Percentiles rank a stretch among this genome's conserved stretches.
These are phyloP conservation scores for Macrobrachium nipponense DNA, from an alignment of 1,140 invertebrate genomes.

Conservation along the genomic window DNA sequence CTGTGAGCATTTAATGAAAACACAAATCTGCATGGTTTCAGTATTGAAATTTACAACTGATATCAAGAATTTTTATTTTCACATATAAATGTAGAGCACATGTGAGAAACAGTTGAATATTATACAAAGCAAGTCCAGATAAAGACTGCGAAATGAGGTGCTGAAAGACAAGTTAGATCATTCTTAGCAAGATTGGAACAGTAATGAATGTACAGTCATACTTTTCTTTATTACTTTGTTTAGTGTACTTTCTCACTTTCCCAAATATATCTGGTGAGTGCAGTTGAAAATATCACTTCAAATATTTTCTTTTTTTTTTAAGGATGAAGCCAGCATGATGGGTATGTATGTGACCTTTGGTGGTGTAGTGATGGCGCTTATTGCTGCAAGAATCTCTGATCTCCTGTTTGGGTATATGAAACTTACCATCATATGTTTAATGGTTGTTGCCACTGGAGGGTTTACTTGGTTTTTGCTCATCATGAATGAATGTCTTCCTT, in stretches of 20 bases:
- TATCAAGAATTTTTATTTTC: no score
- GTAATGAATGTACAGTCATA: no score
- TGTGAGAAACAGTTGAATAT: no score
- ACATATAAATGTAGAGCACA: no score
- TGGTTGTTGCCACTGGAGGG: constrained; percentile 67
- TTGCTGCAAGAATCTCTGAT: constrained; percentile 67
- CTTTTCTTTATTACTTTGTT: neutral
- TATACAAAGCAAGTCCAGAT: no score
- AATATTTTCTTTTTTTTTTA: constrained; percentile 33
- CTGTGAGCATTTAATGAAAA: no score
- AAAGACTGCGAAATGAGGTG: no score
- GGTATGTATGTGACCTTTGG: constrained; percentile 68
- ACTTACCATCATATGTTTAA: constrained; percentile 65
- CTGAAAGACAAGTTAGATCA: no score
- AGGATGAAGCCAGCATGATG: constrained; percentile 67
- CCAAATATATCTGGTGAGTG: neutral
- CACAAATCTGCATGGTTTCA: no score
- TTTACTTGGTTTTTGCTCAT: constrained; percentile 68
- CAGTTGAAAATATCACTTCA: neutral
- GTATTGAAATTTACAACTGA: no score
- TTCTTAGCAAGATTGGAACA: no score
- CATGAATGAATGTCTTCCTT: constrained; percentile 65
- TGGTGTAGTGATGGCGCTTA: constrained; percentile 66
- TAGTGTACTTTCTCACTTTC: neutral
- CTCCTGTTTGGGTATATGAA: constrained; percentile 67